These are phyloP conservation scores for Trachelus troglodyta DNA, from an alignment of 2,888 invertebrate genomes.

Conservation along the genomic window DNA sequence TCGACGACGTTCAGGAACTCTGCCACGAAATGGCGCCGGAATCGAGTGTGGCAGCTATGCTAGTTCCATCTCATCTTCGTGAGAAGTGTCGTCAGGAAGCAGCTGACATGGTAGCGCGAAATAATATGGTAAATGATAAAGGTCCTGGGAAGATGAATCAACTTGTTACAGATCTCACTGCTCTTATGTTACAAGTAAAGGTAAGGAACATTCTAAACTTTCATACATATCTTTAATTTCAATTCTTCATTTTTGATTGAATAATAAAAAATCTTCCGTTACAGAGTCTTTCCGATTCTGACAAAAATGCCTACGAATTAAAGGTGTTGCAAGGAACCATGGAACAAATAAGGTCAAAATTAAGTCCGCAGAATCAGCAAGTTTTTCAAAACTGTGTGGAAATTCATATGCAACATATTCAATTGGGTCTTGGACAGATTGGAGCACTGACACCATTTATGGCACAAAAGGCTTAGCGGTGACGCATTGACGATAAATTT, in stretches of 20 bases:
- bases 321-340: slow-evolving; percentile 92
- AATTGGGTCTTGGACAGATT: slow-evolving; percentile 74
- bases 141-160: slow-evolving; percentile 76
- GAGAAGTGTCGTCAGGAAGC: slow-evolving; percentile 91
- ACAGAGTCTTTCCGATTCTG: slow-evolving; percentile 78
- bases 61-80: slow-evolving; percentile 88
- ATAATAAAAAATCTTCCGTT: slow-evolving; percentile 21
- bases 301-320: slow-evolving; percentile 90
- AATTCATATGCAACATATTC: slow-evolving; percentile 90
- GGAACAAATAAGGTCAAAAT: slow-evolving; percentile 85
- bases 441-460: slow-evolving; percentile 62
- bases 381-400: slow-evolving; percentile 90
- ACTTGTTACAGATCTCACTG: slow-evolving; percentile 88
- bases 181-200: slow-evolving; percentile 89
- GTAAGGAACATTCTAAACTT: slow-evolving; percentile 57
- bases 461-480: slow-evolving; percentile 58
- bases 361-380: slow-evolving; percentile 80
- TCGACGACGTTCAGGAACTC: slow-evolving; percentile 85
- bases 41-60: slow-evolving; percentile 85
- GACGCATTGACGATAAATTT: background rate
- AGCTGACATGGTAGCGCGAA: slow-evolving; percentile 80
- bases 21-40: slow-evolving; percentile 91
- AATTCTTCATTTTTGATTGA: slow-evolving; percentile 1
- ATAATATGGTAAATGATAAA: slow-evolving; percentile 73
- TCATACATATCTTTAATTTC: slow-evolving; percentile 9